Base-by-base conservation (phyloP, 2,113 vertebrate genomes). In the Heloderma charlesbogerti region DNA sequence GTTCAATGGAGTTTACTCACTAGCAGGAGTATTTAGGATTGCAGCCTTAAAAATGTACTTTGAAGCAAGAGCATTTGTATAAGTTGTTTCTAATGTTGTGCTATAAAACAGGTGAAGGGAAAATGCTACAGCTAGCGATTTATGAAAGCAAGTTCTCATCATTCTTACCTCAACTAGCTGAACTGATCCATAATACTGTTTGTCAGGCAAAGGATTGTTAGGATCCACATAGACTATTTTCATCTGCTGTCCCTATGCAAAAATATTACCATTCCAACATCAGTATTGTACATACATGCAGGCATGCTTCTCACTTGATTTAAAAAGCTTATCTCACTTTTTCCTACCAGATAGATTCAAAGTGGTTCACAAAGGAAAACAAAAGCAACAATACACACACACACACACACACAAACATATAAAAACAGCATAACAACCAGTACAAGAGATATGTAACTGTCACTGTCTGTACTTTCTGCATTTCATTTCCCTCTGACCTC, bases 131-230 rank as follows among this genome's bases (percentile, higher is more conserved):
- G 0, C 10, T 40, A 34, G 51, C 48, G 8, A 1, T 13, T 5
- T 12, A 25, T 29, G 3, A 60, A 34, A 40, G 16, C 31, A 37
- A 80, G 29, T 69, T 54, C 29, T 34, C 4, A 43, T 18, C 1
- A 5, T 72, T 77, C 96, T 96, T 98, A 99, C 99, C 98, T 99
- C 99, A n/a, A 98, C 43, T 16, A 99, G 92, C 91, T 98, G 98
- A 78, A 99, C 97, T 67, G 97, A 96, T 37, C 98, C 98, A 1
- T 98, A 96, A 93, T 99, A 96, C 0, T 98, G 95, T 90, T 96
- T 96, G 95, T 99, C 99, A 74, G 99, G 98, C 82, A 97, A 91
- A 1, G 98, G 99, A 43, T 93, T 95, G 86, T 96, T 97, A 9
- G 97, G 89, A 83, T 98, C 98, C 94, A 97, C 75, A 51, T 98